A percentile compares a stretch with the other conserved stretches of the same genome.
phyloP scores from a whole-genome alignment of 2,113 vertebrate genomes.

The Corynorhinus townsendii region DNA sequence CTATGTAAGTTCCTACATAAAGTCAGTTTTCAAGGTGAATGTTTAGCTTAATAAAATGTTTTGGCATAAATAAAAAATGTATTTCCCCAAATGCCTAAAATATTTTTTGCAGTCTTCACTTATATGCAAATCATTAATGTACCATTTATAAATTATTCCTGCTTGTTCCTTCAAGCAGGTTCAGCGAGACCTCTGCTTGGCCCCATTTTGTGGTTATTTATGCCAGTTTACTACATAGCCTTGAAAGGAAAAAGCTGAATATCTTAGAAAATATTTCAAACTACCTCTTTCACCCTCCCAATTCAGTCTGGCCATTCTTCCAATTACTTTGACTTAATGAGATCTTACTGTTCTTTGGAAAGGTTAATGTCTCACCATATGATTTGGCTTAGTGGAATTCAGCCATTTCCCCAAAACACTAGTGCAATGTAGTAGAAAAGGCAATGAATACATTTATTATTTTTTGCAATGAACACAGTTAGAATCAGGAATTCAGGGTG shows the following conservation, averaged over 20 bases:
- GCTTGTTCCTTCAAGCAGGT: slow-evolving; percentile 3
- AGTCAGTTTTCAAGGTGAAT: slow-evolving; percentile 18
- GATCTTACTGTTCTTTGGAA: slow-evolving; percentile 51
- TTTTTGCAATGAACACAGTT: neutral
- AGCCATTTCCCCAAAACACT: neutral
- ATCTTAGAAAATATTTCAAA: slow-evolving; percentile 40
- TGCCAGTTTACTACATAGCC: slow-evolving; percentile 1
- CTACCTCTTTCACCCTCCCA: neutral
- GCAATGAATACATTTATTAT: neutral
- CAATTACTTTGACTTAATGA: slow-evolving; percentile 55
- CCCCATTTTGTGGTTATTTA: slow-evolving; percentile 3
- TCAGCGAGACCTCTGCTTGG: neutral
- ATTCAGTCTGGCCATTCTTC: slow-evolving; percentile 8
- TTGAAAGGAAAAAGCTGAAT: slow-evolving; percentile 46
- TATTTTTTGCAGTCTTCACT: neutral
- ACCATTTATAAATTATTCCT: slow-evolving; percentile 1
- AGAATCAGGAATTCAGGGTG: neutral
- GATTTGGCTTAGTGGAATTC: neutral
- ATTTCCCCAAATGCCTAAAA: slow-evolving; percentile 13
- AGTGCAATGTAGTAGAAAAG: neutral
- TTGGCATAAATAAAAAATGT: neutral
- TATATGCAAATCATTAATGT: neutral
- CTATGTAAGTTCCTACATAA: neutral
- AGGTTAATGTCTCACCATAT: neutral
- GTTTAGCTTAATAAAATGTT: neutral